phyloP scores from a whole-genome alignment of 2,797 vertebrate species.

The Falco berigora region DNA sequence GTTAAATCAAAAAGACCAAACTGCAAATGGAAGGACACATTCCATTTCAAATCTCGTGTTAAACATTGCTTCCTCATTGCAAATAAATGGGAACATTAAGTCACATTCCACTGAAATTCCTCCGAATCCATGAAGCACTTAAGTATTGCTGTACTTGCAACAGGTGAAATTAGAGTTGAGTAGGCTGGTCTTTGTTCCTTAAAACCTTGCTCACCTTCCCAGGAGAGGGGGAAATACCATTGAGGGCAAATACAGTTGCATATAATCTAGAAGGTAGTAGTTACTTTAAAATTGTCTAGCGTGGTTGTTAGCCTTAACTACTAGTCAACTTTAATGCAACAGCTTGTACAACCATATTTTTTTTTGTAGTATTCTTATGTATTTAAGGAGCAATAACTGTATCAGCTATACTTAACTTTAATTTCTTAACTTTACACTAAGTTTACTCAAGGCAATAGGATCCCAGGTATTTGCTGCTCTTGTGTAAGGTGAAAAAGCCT shows the following conservation, averaged over 20 bases:
- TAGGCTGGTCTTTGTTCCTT: not conserved
- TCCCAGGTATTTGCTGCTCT: not conserved
- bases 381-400: not conserved
- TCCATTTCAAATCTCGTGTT: constrained; percentile 5
- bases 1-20: not conserved
- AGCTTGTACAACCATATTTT: not conserved
- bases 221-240: not conserved
- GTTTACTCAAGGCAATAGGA: not conserved
- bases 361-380: not conserved
- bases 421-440: not conserved
- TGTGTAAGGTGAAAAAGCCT: not conserved
- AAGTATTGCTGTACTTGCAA: not conserved
- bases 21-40: not conserved
- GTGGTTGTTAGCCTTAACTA: not conserved
- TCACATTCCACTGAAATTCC: constrained; percentile 3
- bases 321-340: not conserved
- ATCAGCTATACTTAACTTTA: not conserved
- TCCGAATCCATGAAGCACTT: not conserved
- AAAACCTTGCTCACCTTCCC: not conserved
- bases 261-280: not conserved
- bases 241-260: not conserved
- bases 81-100: constrained; percentile 20
- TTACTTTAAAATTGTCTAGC: not conserved
- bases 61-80: constrained; percentile 3
- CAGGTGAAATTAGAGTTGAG: not conserved